Base-by-base conservation (phyloP, 2,113 vertebrate species). In the Abramis brama region DNA sequence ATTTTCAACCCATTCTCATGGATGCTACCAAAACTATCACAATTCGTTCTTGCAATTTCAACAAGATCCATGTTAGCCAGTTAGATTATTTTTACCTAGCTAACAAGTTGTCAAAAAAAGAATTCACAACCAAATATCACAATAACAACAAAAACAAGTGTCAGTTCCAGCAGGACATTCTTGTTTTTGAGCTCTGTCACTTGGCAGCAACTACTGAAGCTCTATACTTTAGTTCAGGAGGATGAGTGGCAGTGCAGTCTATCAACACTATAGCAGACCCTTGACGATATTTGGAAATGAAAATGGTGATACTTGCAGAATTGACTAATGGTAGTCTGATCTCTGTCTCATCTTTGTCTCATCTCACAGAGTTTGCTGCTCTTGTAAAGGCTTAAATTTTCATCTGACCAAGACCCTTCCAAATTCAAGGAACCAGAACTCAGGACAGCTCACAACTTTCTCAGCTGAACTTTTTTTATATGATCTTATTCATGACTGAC, bases 371-470 rank as follows among this genome's bases (percentile, higher is more conserved):
- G 93, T 95, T 96, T 82, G 92, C 92, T 87, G 68, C 39, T 66
- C 92, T 96, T 87, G 94, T 95, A 21, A 95, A 95, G 94, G 93
- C 92, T 92, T 95, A 95, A 96, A 90, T 91, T 90, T 90, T 92
- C 93, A 91, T 90, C 87, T 90, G 93, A 94, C 93, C 94, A 94
- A 93, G 94, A 93, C 91, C 92, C 79, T 87, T 91, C 90, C 90
- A 91, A 88, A 91, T 93, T 93, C 93, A 93, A 87, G 92, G 94
- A 95, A 94, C 92, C 90, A 92, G 88, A 55, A 87, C 94, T 88
- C 90, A 94, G 93, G 90, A 91, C 92, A 91, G 84, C 91, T 91
- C 91, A 92, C 92, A 90, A 71, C 91, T 91, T 90, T 93, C 93
- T 91, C 94, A 93, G 91, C 93, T 92, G 91, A 93, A 79, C 86